Conservation (phyloP, 1,140 invertebrate species). For the Homalodisca vitripennis region DNA sequence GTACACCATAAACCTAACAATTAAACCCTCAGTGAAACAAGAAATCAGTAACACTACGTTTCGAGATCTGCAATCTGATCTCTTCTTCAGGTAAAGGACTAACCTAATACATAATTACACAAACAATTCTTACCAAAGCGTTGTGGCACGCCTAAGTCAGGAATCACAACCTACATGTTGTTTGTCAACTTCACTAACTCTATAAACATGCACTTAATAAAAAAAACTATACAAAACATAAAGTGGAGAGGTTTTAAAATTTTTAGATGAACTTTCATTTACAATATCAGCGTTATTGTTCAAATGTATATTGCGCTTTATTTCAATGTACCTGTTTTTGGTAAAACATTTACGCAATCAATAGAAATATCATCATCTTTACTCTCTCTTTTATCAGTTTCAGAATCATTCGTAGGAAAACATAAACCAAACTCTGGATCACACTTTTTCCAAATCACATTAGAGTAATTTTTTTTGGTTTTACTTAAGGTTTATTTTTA, state of each 20-base stretch:
- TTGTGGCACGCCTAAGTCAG: too few relatives aligned
- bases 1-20: too few relatives aligned
- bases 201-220: too few relatives aligned
- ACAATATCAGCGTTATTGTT: constrained; percentile 30
- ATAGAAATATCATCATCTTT: constrained; percentile 24
- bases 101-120: too few relatives aligned
- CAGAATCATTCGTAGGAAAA: background rate
- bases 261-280: constrained; percentile 23
- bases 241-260: constrained; percentile 28
- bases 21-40: too few relatives aligned
- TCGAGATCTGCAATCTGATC: too few relatives aligned
- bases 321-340: constrained; percentile 17
- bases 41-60: too few relatives aligned
- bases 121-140: too few relatives aligned
- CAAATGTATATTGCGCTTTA: constrained; percentile 31
- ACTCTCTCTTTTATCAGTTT: background rate
- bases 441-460: constrained; percentile 16
- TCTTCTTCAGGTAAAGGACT: too few relatives aligned
- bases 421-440: constrained; percentile 12
- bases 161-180: too few relatives aligned
- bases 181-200: too few relatives aligned
- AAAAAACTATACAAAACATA: too few relatives aligned
- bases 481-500: background rate
- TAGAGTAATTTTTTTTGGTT: background rate
- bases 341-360: constrained; percentile 26